phyloP scores from a whole-genome alignment of 23 tunicate genomes.

The Diplosoma virens region DNA sequence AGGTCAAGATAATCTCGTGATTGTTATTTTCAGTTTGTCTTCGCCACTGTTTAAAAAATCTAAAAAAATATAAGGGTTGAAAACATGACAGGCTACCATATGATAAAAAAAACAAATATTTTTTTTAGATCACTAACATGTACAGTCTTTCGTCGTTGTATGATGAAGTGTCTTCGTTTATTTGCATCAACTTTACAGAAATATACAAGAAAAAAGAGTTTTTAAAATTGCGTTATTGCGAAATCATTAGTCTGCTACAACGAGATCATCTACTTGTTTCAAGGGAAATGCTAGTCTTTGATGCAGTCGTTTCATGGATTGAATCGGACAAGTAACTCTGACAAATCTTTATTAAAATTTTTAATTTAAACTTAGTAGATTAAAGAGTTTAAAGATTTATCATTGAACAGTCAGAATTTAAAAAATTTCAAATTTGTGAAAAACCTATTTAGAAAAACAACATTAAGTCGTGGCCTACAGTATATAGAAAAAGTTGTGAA shows the following conservation, averaged over 20 bases:
- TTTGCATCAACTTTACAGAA: conserved; percentile 34
- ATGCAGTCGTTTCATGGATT: conserved; percentile 56
- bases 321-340: conserved; percentile 63
- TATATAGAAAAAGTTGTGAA: too few species aligned
- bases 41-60: too few species aligned
- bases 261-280: conserved; percentile 38
- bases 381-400: too few species aligned
- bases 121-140: conserved; percentile 48
- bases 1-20: too few species aligned
- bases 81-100: background rate
- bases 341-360: background rate
- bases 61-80: too few species aligned
- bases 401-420: too few species aligned
- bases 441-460: too few species aligned
- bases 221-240: conserved; percentile 47
- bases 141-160: conserved; percentile 36
- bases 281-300: conserved; percentile 40
- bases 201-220: conserved; percentile 51
- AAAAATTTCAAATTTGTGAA: too few species aligned
- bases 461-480: too few species aligned
- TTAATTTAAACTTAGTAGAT: too few species aligned
- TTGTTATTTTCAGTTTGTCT: too few species aligned
- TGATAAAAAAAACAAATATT: background rate
- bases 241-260: conserved; percentile 37
- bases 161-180: conserved; percentile 35